phyloP scores from a whole-genome alignment of 2,797 vertebrate genomes.

The Anguilla anguilla region DNA sequence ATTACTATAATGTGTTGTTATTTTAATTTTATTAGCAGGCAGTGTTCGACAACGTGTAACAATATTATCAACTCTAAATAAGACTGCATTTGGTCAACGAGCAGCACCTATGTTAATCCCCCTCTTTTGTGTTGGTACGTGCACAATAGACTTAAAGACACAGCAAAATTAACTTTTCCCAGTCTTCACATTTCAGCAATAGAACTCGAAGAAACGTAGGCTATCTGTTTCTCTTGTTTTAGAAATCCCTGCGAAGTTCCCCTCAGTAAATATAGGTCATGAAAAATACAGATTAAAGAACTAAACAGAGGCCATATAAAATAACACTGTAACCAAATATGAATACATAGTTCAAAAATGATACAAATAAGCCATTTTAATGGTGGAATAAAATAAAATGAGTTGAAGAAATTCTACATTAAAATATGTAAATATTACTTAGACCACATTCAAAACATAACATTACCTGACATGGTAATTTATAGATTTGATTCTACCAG shows the following conservation, averaged over 20 bases:
- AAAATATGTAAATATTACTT: too few species aligned
- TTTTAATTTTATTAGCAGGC: background rate
- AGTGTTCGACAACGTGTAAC: background rate
- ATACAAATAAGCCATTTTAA: background rate
- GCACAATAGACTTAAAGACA: slow-evolving; percentile 24
- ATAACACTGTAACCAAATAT: background rate
- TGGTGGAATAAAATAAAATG: background rate
- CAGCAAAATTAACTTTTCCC: slow-evolving; percentile 14
- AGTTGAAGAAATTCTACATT: background rate
- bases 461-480: background rate
- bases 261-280: background rate
- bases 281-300: background rate
- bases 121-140: slow-evolving; percentile 28
- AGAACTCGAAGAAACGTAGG: background rate
- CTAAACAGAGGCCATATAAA: background rate
- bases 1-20: background rate
- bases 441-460: background rate
- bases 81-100: background rate
- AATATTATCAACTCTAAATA: background rate
- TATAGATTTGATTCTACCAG: background rate
- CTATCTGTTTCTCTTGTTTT: background rate
- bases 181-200: background rate
- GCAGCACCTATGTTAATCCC: background rate
- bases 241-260: background rate
- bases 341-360: background rate